Conservation (phyloP, 1,140 invertebrate species). For the Octopus bimaculoides region DNA sequence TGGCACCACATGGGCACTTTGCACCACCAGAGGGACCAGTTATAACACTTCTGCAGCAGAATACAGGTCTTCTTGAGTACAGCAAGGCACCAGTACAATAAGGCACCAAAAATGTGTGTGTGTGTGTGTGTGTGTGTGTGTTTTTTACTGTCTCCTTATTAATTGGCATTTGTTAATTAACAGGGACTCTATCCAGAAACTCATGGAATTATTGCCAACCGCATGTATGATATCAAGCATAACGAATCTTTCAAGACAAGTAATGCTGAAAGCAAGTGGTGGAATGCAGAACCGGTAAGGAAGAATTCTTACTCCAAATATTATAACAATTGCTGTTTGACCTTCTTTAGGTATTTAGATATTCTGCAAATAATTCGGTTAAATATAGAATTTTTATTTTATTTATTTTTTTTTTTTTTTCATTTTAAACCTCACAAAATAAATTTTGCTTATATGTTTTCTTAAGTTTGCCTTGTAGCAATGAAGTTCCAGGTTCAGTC, state of each 20-base stretch:
- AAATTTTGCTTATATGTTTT: too few relatives aligned
- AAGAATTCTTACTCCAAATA: background rate
- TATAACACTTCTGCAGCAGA: too few relatives aligned
- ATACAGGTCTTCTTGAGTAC: too few relatives aligned
- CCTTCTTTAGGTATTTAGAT: background rate
- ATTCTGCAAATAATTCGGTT: background rate
- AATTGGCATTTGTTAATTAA: too few relatives aligned
- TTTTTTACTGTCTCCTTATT: too few relatives aligned
- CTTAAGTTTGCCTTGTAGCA: too few relatives aligned
- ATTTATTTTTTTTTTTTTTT: conserved; percentile 4
- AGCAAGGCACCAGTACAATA: too few relatives aligned
- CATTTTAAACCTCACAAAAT: background rate
- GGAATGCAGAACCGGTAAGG: conserved; percentile 51
- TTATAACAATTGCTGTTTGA: background rate
- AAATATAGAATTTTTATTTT: background rate
- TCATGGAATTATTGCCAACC: conserved; percentile 5
- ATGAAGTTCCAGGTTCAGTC: too few relatives aligned
- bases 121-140: too few relatives aligned
- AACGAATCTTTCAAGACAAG: conserved; percentile 47
- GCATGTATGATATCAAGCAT: conserved; percentile 25
- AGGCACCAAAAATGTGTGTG: too few relatives aligned
- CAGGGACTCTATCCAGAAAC: conserved; percentile 13
- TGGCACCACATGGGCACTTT: too few relatives aligned
- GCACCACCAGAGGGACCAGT: too few relatives aligned
- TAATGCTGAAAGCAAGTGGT: conserved; percentile 39